Conservation (phyloP, 2,113 vertebrate species). For the Aspiorhynchus laticeps region DNA sequence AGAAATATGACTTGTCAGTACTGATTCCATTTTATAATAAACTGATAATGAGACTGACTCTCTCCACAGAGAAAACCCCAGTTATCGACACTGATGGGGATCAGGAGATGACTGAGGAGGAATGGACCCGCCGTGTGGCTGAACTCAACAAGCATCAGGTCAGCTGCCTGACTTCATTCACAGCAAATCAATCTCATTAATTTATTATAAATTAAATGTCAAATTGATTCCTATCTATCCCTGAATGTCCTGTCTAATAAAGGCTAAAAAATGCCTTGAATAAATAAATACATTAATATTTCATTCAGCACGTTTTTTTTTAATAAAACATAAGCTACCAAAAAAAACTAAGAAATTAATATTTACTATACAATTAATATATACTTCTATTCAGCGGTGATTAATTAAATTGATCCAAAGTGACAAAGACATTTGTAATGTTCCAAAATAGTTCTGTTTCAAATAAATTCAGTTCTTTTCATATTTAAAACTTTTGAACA, state of each 20-base stretch:
- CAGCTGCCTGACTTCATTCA: slow-evolving; percentile 19
- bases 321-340: background rate
- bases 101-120: slow-evolving; percentile 89
- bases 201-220: background rate
- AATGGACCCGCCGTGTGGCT: slow-evolving; percentile 87
- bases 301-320: background rate
- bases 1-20: background rate
- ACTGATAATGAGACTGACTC: background rate
- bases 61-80: slow-evolving; percentile 77
- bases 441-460: background rate
- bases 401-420: no score
- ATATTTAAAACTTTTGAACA: no score
- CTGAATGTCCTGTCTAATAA: background rate
- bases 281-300: background rate
- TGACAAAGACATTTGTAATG: background rate
- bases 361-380: no score
- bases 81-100: slow-evolving; percentile 67
- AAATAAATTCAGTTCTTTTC: background rate
- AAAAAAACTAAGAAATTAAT: background rate
- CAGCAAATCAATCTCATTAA: background rate
- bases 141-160: slow-evolving; percentile 98
- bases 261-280: background rate
- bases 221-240: background rate
- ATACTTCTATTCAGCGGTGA: no score
- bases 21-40: background rate